phyloP scores from a whole-genome alignment of 2,113 vertebrate genomes.

The Platycercus adscitus region DNA sequence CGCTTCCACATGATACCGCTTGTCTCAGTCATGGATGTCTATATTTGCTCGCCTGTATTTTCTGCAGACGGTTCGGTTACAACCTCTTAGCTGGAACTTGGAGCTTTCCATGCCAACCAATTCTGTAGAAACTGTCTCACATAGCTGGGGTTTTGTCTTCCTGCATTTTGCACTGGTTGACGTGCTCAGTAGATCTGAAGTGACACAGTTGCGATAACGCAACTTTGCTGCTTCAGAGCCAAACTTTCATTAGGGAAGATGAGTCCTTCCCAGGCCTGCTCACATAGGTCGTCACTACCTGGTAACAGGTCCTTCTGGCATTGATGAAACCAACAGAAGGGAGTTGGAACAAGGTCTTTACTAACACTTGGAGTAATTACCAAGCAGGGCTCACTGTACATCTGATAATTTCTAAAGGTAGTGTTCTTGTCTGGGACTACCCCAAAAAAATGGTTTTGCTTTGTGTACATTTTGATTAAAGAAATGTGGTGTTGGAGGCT shows the following conservation, averaged over 20 bases:
- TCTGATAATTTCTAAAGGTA: not conserved
- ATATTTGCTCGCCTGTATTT: not conserved
- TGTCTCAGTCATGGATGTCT: not conserved
- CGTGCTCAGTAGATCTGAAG: not conserved
- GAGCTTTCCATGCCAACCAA: not conserved
- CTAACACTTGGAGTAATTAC: not conserved
- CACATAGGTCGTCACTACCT: not conserved
- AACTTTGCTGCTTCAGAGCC: not conserved
- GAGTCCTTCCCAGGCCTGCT: not conserved
- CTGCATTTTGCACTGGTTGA: not conserved
- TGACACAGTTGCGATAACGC: not conserved
- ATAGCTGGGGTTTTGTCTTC: not conserved
- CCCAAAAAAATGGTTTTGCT: not conserved
- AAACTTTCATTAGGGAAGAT: not conserved
- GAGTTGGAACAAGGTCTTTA: not conserved
- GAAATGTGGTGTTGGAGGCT: not conserved
- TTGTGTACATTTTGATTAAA: not conserved
- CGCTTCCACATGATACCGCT: not conserved
- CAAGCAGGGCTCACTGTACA: not conserved
- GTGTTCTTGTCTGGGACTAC: not conserved
- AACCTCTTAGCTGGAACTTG: not conserved
- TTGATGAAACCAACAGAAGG: not conserved
- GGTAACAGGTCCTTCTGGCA: not conserved
- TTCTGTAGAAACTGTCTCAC: not conserved
- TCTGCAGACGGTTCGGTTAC: not conserved